Conservation (phyloP, 1,140 invertebrate species). For the Drosophila tristis region DNA sequence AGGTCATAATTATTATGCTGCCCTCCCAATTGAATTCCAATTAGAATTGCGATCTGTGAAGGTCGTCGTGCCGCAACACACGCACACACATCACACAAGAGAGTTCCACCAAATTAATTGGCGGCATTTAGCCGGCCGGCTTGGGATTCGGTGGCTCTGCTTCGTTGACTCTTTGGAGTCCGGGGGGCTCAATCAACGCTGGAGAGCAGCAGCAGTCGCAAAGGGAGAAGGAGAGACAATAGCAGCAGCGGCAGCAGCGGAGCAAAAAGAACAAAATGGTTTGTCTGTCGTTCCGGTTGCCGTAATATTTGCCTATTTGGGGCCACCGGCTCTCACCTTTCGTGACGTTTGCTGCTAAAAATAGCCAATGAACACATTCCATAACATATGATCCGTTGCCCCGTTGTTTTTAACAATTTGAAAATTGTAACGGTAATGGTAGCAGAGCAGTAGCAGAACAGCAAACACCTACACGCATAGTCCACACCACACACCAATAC, state of each 20-base stretch:
- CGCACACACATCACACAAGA: neutral
- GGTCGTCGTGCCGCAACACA: conserved; percentile 35
- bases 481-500: neutral
- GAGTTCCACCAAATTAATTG: conserved; percentile 33
- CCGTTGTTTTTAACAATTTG: conserved; percentile 20
- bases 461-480: too few relatives aligned
- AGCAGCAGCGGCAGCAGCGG: conserved; percentile 1
- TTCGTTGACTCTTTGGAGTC: conserved; percentile 2
- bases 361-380: conserved; percentile 44
- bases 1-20: conserved; percentile 47
- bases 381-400: conserved; percentile 20
- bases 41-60: conserved; percentile 67
- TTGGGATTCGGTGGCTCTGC: conserved; percentile 18
- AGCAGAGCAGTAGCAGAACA: neutral
- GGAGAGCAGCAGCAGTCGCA: neutral
- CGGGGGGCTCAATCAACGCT: conserved; percentile 36
- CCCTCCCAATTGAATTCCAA: conserved; percentile 61
- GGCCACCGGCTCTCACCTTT: conserved; percentile 20
- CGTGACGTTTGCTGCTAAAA: conserved; percentile 43
- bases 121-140: conserved; percentile 55
- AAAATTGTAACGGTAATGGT: conserved; percentile 34
- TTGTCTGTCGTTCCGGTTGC: conserved; percentile 25
- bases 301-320: too few relatives aligned
- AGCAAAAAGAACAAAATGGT: neutral
- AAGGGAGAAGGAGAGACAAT: neutral